A percentile compares a stretch with the other conserved stretches of the same genome.
phyloP scores from a whole-genome alignment of 2,797 vertebrate species.

The Rallus crepitans region DNA sequence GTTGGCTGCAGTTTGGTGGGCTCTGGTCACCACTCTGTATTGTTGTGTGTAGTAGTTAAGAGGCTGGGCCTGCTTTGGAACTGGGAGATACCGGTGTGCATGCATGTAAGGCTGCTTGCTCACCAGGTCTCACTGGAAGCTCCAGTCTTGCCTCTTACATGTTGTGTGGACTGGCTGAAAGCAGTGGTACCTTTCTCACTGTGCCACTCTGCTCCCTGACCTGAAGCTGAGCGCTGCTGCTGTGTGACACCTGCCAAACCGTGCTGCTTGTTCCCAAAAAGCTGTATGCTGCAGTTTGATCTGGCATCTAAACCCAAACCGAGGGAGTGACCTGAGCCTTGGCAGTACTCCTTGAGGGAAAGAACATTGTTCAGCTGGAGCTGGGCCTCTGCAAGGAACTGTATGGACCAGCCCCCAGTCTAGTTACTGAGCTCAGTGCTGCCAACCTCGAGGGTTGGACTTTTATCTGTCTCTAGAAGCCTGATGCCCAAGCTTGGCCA shows the following conservation, averaged over 20 bases:
- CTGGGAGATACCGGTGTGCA: neutral
- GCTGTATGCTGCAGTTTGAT: neutral
- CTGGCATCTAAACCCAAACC: neutral
- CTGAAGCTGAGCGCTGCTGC: neutral
- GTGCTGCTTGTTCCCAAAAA: neutral
- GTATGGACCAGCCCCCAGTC: neutral
- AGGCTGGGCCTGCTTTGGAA: neutral
- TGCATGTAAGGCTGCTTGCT: neutral
- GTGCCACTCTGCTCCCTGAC: neutral
- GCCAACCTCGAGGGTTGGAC: neutral
- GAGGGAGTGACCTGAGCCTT: neutral
- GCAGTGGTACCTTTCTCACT: neutral
- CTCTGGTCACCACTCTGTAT: neutral
- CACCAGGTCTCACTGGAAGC: neutral
- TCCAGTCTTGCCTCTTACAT: neutral
- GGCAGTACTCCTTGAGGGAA: neutral
- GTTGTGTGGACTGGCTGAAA: neutral
- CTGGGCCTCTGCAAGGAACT: neutral
- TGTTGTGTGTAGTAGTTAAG: accelerated
- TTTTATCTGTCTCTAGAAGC: neutral
- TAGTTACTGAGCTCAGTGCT: neutral
- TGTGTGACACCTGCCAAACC: neutral
- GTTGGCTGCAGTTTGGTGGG: neutral
- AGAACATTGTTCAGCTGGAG: neutral
- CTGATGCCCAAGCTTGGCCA: neutral